Evolutionary conservation across 2,888 invertebrate genomes (phyloP).

Genomic region (Anoncus sp.): DNA sequence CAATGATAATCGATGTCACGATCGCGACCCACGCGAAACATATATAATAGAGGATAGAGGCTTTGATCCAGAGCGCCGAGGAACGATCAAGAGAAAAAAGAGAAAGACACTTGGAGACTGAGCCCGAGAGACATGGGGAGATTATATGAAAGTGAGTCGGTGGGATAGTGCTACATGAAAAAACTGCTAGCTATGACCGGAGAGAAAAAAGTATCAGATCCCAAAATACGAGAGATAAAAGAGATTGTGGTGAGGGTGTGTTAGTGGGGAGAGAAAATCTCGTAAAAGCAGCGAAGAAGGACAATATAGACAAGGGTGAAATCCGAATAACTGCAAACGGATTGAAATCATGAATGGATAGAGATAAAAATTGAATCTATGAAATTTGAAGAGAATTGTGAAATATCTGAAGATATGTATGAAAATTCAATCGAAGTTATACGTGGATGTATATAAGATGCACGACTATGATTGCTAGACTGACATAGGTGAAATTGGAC

Average conservation of each 20-base stretch:
- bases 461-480: background rate
- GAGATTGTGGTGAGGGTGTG: background rate
- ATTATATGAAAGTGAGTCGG: conserved; percentile 35
- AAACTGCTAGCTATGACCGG: conserved; percentile 29
- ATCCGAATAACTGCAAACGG: conserved; percentile 11
- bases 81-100: conserved; percentile 18
- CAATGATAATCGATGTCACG: conserved; percentile 10
- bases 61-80: background rate
- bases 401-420: background rate
- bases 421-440: conserved; percentile 3
- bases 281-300: conserved; percentile 21
- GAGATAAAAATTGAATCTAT: conserved; percentile 7
- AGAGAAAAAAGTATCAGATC: conserved; percentile 40
- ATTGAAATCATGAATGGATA: background rate
- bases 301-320: conserved; percentile 12
- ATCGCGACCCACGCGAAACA: background rate
- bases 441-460: background rate
- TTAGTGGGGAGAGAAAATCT: conserved; percentile 26
- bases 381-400: conserved; percentile 4
- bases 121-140: conserved; percentile 17
- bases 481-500: background rate
- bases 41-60: background rate
- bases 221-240: conserved; percentile 37
- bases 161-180: background rate
- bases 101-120: conserved; percentile 22